phyloP scores from a whole-genome alignment of 2,797 vertebrate species.

The Podargus strigoides region DNA sequence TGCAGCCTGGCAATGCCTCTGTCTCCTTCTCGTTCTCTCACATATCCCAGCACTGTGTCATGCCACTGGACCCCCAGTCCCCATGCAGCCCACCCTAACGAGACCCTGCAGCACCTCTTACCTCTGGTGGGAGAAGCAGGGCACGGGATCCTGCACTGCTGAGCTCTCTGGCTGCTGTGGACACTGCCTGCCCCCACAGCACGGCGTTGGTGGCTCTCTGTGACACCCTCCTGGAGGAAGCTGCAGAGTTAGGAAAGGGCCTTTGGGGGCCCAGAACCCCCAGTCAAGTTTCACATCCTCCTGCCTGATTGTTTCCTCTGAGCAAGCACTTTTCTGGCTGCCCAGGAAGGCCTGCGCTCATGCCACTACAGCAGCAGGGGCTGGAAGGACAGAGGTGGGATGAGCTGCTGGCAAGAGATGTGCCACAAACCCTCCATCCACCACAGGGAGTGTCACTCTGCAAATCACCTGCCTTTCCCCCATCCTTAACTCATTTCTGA shows the following conservation, averaged over 20 bases:
- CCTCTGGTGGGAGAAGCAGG: neutral
- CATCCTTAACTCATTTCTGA: neutral
- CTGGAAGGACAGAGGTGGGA: neutral
- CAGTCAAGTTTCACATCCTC: slow-evolving; percentile 28
- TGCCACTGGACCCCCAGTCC: neutral
- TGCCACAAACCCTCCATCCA: neutral
- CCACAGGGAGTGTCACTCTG: fast-evolving
- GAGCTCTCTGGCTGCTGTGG: neutral
- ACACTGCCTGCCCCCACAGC: neutral
- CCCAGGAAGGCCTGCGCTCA: fast-evolving
- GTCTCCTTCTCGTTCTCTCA: neutral
- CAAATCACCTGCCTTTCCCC: neutral
- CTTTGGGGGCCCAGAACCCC: neutral
- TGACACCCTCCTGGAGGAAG: neutral
- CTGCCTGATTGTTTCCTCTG: neutral
- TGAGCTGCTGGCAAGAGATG: neutral
- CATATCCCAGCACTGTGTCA: neutral
- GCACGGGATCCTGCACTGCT: neutral
- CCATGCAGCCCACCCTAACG: neutral
- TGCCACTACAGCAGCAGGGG: neutral
- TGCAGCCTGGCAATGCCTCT: neutral
- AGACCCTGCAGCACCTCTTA: neutral
- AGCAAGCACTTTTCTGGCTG: neutral
- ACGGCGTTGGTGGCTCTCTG: fast-evolving
- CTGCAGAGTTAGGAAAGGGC: neutral